These are phyloP conservation scores for Campoletis raptor DNA, from an alignment of 2,888 invertebrate genomes.

Conservation along the genomic window DNA sequence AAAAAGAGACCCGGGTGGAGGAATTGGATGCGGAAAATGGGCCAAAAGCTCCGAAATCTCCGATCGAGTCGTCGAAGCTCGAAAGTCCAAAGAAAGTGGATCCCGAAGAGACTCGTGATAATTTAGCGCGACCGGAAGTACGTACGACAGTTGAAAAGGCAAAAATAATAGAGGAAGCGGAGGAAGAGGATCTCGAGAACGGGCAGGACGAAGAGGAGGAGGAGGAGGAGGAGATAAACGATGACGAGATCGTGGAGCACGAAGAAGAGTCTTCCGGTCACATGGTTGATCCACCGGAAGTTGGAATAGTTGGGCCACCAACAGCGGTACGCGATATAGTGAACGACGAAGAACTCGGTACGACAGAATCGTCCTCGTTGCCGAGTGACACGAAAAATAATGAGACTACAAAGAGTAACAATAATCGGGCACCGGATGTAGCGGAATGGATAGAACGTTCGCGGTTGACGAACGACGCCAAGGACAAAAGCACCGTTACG, in stretches of 20 bases:
- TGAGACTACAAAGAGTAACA: slow-evolving; percentile 16
- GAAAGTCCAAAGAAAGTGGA: neutral
- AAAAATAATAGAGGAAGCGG: slow-evolving; percentile 51
- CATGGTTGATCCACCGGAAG: slow-evolving; percentile 71
- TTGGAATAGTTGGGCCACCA: slow-evolving; percentile 81
- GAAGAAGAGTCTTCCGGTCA: slow-evolving; percentile 57
- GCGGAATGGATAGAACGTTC: slow-evolving; percentile 83
- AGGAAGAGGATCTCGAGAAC: slow-evolving; percentile 51
- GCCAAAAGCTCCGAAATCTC: slow-evolving; percentile 15
- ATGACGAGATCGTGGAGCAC: slow-evolving; percentile 63
- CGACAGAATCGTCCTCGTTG: slow-evolving; percentile 75
- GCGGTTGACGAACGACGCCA: slow-evolving; percentile 68
- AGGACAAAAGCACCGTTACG: slow-evolving; percentile 30
- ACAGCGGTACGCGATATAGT: slow-evolving; percentile 79
- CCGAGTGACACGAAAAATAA: slow-evolving; percentile 73
- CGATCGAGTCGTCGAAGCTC: neutral
- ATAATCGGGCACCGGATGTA: slow-evolving; percentile 72
- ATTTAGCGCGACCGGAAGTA: neutral
- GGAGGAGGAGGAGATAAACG: slow-evolving; percentile 62
- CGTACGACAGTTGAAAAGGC: neutral
- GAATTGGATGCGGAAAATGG: slow-evolving; percentile 5
- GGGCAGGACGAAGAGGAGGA: slow-evolving; percentile 68
- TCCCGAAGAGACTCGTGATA: slow-evolving; percentile 29
- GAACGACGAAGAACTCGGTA: slow-evolving; percentile 78
- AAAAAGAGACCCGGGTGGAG: slow-evolving; percentile 27